These are phyloP conservation scores for Azorinus chamasolen DNA, from an alignment of 2,888 invertebrate genomes.

Conservation along the genomic window DNA sequence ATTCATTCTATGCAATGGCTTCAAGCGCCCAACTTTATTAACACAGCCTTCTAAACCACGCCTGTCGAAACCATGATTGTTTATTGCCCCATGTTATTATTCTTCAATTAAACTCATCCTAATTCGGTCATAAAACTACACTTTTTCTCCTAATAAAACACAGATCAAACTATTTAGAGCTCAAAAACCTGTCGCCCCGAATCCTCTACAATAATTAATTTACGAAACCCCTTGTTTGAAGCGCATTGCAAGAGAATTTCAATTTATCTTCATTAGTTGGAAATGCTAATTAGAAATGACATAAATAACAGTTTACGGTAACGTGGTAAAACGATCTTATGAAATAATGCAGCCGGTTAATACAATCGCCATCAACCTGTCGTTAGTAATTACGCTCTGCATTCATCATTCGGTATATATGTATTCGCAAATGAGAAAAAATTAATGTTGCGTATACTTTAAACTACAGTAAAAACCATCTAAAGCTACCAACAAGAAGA, in stretches of 20 bases:
- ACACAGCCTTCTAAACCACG: too few relatives aligned
- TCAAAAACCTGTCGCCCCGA: too few relatives aligned
- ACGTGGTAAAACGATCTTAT: constrained; percentile 33
- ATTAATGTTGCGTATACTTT: neutral
- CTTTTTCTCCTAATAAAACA: too few relatives aligned
- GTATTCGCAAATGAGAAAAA: constrained; percentile 1
- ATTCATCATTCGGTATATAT: constrained; percentile 11
- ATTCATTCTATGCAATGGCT: too few relatives aligned
- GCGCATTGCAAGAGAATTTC: constrained; percentile 2
- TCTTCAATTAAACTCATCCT: too few relatives aligned
- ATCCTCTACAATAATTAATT: constrained; percentile 16
- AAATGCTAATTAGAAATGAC: constrained; percentile 27
- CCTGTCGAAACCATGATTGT: too few relatives aligned
- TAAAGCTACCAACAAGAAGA: too few relatives aligned
- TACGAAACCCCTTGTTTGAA: constrained; percentile 6
- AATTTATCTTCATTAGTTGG: constrained; percentile 39
- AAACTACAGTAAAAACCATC: too few relatives aligned
- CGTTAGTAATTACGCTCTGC: constrained; percentile 20
- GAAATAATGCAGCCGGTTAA: constrained; percentile 37
- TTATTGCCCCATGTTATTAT: too few relatives aligned
- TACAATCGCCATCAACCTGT: constrained; percentile 31
- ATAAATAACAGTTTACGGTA: constrained; percentile 34
- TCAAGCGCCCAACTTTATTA: too few relatives aligned
- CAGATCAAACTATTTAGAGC: too few relatives aligned
- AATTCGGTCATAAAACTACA: too few relatives aligned